phyloP scores from a whole-genome alignment of 2,888 invertebrate species.

The Hyles lineata region DNA sequence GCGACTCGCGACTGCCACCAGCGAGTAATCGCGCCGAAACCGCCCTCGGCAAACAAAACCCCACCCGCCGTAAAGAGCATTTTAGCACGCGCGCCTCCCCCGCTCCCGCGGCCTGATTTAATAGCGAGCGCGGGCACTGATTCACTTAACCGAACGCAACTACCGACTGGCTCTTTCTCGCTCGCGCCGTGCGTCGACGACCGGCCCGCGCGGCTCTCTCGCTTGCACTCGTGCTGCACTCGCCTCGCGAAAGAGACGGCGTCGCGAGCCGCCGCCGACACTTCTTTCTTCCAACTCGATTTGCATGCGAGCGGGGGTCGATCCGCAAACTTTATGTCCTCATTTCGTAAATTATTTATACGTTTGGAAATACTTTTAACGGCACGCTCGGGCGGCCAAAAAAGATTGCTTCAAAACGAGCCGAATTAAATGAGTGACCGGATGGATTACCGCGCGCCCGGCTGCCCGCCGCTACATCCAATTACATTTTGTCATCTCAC shows the following conservation, averaged over 20 bases:
- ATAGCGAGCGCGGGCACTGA: conserved; percentile 83
- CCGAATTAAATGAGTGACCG: conserved; percentile 76
- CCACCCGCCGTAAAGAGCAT: conserved; percentile 82
- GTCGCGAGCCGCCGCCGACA: conserved; percentile 64
- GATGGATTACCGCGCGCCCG: conserved; percentile 61
- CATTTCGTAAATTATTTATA: conserved; percentile 84
- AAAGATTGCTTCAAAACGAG: conserved; percentile 78
- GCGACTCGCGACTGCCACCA: conserved; percentile 49
- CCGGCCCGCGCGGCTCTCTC: conserved; percentile 52
- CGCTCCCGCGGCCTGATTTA: conserved; percentile 79
- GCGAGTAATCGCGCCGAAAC: conserved; percentile 75
- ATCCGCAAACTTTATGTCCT: conserved; percentile 83
- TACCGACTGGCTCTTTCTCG: conserved; percentile 72
- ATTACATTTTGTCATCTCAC: conserved; percentile 48
- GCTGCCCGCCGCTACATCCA: conserved; percentile 59
- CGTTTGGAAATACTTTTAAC: conserved; percentile 83
- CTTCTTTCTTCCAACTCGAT: conserved; percentile 82
- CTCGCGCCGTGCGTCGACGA: conserved; percentile 56
- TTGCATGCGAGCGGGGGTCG: conserved; percentile 82
- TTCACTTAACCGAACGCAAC: conserved; percentile 84
- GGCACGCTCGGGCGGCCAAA: conserved; percentile 70
- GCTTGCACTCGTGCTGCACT: conserved; percentile 50
- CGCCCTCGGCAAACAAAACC: conserved; percentile 84
- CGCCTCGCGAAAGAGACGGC: conserved; percentile 68
- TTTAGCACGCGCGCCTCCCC: conserved; percentile 78